A percentile compares a stretch with the other conserved stretches of the same genome.
Conservation (phyloP, 2,797 vertebrate species). For the Anguilla obscura region DNA sequence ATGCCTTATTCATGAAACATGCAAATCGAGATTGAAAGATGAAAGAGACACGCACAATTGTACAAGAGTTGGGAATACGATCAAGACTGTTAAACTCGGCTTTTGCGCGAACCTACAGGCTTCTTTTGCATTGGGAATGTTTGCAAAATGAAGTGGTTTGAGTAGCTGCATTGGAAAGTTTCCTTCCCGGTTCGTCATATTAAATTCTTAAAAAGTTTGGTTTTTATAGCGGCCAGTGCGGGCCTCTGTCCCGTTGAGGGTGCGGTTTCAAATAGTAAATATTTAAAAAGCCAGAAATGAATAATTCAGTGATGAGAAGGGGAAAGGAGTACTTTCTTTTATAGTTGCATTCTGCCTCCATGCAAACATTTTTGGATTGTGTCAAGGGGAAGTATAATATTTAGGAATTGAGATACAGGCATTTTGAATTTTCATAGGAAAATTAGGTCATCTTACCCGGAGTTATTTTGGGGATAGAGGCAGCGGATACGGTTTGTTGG, state of each 20-base stretch:
- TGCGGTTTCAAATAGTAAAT: slow-evolving; percentile 62
- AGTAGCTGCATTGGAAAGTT: background rate
- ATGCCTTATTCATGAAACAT: background rate
- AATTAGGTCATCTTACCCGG: slow-evolving; percentile 39
- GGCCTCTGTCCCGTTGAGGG: background rate
- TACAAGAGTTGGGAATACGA: background rate
- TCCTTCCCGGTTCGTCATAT: background rate
- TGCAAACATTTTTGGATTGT: slow-evolving; percentile 40
- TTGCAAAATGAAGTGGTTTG: background rate
- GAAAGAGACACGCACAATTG: background rate
- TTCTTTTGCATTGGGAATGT: background rate
- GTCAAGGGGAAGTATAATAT: slow-evolving; percentile 31
- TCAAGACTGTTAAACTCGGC: background rate
- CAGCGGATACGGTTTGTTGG: slow-evolving; percentile 35
- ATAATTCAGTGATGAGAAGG: slow-evolving; percentile 62
- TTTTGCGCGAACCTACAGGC: background rate
- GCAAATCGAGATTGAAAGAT: background rate
- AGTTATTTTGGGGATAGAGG: slow-evolving; percentile 42
- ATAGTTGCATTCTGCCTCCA: slow-evolving; percentile 42
- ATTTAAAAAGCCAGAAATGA: slow-evolving; percentile 62
- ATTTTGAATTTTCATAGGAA: slow-evolving; percentile 46
- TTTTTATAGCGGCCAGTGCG: background rate
- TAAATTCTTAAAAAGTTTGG: slow-evolving; percentile 49
- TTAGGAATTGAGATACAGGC: slow-evolving; percentile 40
- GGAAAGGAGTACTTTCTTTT: slow-evolving; percentile 47